Evolutionary conservation across 2,888 invertebrate genomes (phyloP), one percentile per base, ranked within the genome.

Genomic region (Busseola fusca): DNA sequence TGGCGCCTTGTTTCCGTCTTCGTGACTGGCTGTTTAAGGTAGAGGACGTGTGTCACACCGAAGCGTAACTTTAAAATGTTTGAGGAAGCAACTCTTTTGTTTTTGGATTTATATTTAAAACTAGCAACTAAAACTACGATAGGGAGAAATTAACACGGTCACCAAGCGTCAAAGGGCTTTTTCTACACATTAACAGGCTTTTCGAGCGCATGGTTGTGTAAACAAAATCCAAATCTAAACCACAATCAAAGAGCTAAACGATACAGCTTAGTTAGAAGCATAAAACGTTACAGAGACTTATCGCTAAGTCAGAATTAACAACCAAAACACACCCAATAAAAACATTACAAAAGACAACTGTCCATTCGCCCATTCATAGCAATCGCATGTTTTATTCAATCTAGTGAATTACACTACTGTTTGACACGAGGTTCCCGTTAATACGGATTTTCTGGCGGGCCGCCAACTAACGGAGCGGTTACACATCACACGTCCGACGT

Each of bases 361-460:
- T 48, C 64, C 66, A 65, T 68, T 62, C 64, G 52, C 27, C 48
- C 25, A 75, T 71, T 68, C 42, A 52, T 45, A 58, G 63, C 52
- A 62, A 64, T 67, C 69, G 63, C 65, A 67, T 67, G 69, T 70
- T 69, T 70, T 72, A 58, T 79, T 76, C 65, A 64, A 66, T 68
- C 64, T 65, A 50, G 37, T 48, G 69, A 68, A 80, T 84, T 86
- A 86, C 86, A 75, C 62, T 73, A 50, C 87, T 76, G 90, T 91
- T 89, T 92, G 86, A 92, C 79, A 77, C 72, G 74, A 64, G 75
- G 82, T 78, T 70, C 42, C 77, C 83, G 82, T 84, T 88, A 88
- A 89, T 90, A 88, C 86, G 88, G 88, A 87, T 88, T 87, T 84
- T 89, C 87, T 94, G 94, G 94, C 93, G 86, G 85, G 77, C 86